Conservation (phyloP, 2,888 invertebrate species). For the Chrysolina haemoptera region DNA sequence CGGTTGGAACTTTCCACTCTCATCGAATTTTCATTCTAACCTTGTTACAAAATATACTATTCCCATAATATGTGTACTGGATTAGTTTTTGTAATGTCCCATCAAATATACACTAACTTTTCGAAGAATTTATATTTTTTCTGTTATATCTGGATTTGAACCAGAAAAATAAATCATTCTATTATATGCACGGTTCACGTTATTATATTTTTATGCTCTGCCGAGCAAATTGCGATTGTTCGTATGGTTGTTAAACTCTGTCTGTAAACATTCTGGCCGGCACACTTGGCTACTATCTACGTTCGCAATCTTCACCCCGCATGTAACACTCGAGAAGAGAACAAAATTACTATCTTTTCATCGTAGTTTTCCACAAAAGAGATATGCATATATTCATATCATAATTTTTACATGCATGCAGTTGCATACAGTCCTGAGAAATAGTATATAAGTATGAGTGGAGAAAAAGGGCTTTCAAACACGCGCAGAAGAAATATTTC, state of each 20-base stretch:
- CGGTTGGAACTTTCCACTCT: no score
- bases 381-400: not conserved
- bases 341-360: not conserved
- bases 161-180: conserved; percentile 16
- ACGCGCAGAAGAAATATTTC: no score
- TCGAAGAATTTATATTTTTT: no score
- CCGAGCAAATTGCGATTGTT: conserved; percentile 23
- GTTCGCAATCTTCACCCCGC: conserved; percentile 3
- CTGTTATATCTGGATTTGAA: not conserved
- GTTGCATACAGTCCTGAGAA: not conserved
- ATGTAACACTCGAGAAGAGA: conserved; percentile 12
- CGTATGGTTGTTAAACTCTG: conserved; percentile 22
- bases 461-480: no score
- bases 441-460: no score
- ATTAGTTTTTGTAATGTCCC: no score
- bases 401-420: not conserved
- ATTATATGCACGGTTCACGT: conserved; percentile 9
- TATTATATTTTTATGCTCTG: conserved; percentile 19
- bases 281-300: conserved; percentile 3
- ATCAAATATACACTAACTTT: no score
- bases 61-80: no score
- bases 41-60: no score
- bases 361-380: not conserved
- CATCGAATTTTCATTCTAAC: no score
- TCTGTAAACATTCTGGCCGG: conserved; percentile 4